Evolutionary conservation across 30 jellyfish, hydroid and myxozoan genomes (phyloP).

Genomic region (Sanderia malayensis): DNA sequence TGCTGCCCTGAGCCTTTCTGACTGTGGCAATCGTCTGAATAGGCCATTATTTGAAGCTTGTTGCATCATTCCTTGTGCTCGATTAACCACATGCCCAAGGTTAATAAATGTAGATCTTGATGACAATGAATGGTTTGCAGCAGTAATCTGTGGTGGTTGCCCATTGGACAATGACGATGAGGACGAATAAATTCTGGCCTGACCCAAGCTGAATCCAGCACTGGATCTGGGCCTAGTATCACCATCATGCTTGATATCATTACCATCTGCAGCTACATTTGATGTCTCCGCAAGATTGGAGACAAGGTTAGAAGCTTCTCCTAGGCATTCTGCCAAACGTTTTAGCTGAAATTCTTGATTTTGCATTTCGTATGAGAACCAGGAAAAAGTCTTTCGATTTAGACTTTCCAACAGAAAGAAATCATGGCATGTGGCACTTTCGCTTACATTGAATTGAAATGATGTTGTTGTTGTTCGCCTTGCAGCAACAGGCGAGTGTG

Average conservation of each 20-base stretch:
- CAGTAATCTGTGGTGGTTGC: constrained; percentile 14
- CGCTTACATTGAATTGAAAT: not conserved
- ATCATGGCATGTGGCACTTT: constrained; percentile 6
- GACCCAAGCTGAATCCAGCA: constrained; percentile 15
- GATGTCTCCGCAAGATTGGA: constrained; percentile 15
- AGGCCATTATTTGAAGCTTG: constrained; percentile 19
- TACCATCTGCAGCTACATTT: constrained; percentile 19
- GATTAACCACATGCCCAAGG: constrained; percentile 16
- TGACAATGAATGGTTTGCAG: constrained; percentile 9
- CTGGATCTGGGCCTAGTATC: constrained; percentile 23
- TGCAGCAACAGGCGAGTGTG: not conserved
- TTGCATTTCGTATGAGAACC: constrained; percentile 7
- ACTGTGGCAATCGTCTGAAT: constrained; percentile 15
- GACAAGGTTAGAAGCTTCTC: constrained; percentile 18
- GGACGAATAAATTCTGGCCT: constrained; percentile 10
- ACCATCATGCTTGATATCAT: constrained; percentile 7
- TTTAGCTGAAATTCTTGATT: constrained; percentile 1
- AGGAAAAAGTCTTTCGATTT: not conserved
- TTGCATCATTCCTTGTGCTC: constrained; percentile 7
- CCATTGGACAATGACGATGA: constrained; percentile 8
- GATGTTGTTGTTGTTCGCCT: too few species aligned
- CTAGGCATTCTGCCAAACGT: constrained; percentile 19
- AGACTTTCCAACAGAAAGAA: constrained; percentile 9
- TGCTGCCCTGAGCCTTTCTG: constrained; percentile 19
- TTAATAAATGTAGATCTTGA: constrained; percentile 8